Base-by-base conservation (phyloP, 2,113 vertebrate species). In the Alouatta palliata region DNA sequence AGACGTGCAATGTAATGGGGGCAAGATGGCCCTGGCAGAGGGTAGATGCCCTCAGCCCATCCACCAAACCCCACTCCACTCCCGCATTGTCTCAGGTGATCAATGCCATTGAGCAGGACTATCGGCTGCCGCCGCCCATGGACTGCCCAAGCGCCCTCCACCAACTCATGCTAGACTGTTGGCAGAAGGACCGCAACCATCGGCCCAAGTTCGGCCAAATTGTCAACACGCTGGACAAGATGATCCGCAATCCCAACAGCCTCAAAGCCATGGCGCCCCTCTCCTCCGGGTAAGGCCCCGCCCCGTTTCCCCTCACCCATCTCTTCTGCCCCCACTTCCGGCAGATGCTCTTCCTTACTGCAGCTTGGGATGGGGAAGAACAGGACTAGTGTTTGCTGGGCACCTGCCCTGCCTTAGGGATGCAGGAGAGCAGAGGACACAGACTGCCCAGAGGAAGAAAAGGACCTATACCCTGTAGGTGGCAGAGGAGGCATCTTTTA, bases 181-280 rank as follows among this genome's bases (percentile, higher is more conserved):
- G 99, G 99, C 99, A 99, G 98, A 99, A 99, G 97, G 99, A 99
- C 80, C 98, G 99, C 66, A 99, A 99, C 98, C 99, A 99, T 97
- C 98, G 99, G 95, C 99, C 99, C 68, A 99, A 99, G 91, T 99
- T 99, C 86, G 99, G 99, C 92, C 99, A 99, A 97, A 99, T 99
- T 45, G 99, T 99, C 97, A 99, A 99, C 98, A 99, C 99, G 12
- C 98, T 99, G 93, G 99, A 99, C 97, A 99, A 99, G 98, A 99
- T 99, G 99, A 99, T 99, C 98, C 99, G 99, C 70, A 99, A 99
- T 96, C 99, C 99, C 0, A 99, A 99, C 98, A 99, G 98, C 97
- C 99, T 99, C 98, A 99, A 99, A 98, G 99, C 99, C 98, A 99
- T 99, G 98, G 99, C 99, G 0, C 99, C 99, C 0, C 99, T 99